Evolutionary conservation across 1,140 invertebrate species (phyloP).

Genomic region (Cyrtorhinus lividipennis): DNA sequence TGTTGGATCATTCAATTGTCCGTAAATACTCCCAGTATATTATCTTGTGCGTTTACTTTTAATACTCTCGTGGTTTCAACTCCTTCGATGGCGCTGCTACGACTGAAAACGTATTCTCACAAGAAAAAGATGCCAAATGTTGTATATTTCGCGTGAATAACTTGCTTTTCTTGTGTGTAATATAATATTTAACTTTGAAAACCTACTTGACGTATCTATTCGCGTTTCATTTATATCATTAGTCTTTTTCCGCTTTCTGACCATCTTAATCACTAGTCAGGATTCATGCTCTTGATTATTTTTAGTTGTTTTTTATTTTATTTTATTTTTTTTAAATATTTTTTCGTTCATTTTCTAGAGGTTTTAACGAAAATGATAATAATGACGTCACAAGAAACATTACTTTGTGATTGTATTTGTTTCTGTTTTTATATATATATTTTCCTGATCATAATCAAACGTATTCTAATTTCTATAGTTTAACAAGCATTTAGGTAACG

Average conservation of each 20-base stretch:
- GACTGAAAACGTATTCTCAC: background rate
- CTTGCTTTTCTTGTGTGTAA: background rate
- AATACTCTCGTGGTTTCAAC: background rate
- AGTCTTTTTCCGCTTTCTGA: background rate
- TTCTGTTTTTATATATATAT: background rate
- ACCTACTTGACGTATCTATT: too few species aligned
- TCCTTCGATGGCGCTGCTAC: background rate
- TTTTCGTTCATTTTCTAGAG: background rate
- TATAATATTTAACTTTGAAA: background rate
- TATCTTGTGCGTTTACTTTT: too few species aligned
- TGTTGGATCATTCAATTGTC: background rate
- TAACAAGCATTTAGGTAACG: too few species aligned
- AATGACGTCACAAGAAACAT: too few species aligned
- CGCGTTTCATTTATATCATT: background rate
- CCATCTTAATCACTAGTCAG: background rate
- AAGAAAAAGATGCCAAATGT: background rate
- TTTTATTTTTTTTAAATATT: background rate
- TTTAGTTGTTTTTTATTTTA: background rate
- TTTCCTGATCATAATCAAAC: background rate
- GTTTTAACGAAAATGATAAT: too few species aligned
- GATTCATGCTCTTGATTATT: background rate
- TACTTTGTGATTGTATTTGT: too few species aligned
- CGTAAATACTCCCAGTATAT: too few species aligned
- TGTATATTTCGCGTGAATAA: background rate
- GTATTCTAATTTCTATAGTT: too few species aligned